Evolutionary conservation across 2,797 vertebrate genomes (phyloP), one percentile per base, ranked within the genome.

Genomic region (Gobio occitaniae): DNA sequence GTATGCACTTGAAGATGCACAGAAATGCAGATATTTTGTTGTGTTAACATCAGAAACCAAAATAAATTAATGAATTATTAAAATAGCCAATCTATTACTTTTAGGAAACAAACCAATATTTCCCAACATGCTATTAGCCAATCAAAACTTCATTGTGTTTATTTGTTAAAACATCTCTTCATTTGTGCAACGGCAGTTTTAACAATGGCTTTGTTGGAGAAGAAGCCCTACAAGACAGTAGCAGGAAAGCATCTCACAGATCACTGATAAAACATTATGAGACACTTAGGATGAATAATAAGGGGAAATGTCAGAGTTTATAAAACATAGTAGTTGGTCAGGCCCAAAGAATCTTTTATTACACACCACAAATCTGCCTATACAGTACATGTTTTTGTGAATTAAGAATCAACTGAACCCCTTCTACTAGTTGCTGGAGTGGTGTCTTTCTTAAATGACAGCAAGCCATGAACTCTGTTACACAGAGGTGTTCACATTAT

Each of bases 181-280:
- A 89, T 84, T 86, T 88, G 88, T 88, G 88, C 87, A 89, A 86
- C 38, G 80, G 80, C 88, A 89, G 88, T 89, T 89, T 87, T 56
- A 87, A 89, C 85, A 89, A 84, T 89, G 87, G 87, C 85, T 88
- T 88, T 83, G 82, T 83, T 66, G 66, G 59, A 87, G 69, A 87
- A 84, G 79, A 86, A 83, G 77, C 80, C 85, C 44, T 75, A 78
- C 87, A 88, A 85, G 80, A 89, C 85, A 87, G 68, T 78, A 84
- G 84, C 81, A 87, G 84, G 82, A 83, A 83, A 85, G 19, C 44
- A 75, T 63, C 48, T 68, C 65, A 70, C 78, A 78, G 36, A 83
- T 81, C 56, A 87, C 38, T 68, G 48, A 71, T 48, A 85, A 78
- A 87, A 86, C 80, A 83, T 83, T 80, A 80, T 86, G 77, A 88